These are phyloP conservation scores for Amiota mariae DNA, from an alignment of 2,888 invertebrate species.

Conservation along the genomic window DNA sequence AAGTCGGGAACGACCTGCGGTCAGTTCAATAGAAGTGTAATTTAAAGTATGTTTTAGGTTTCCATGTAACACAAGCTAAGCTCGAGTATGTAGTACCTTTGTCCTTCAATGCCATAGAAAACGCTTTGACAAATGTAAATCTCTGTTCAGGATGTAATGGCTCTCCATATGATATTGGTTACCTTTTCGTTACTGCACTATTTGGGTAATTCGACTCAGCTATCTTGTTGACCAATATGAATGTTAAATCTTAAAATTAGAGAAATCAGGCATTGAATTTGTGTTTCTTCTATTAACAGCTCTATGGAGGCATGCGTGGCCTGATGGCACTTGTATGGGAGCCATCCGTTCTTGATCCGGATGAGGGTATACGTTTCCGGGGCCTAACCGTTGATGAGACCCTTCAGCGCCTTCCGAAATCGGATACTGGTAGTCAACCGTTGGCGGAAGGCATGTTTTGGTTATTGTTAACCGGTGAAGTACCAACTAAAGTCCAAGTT, in stretches of 20 bases:
- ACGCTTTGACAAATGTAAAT: background rate
- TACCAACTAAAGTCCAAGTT: constrained; percentile 85
- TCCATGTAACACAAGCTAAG: background rate
- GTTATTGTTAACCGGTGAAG: constrained; percentile 87
- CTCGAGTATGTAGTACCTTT: background rate
- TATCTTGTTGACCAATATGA: too few species aligned
- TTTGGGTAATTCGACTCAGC: too few species aligned
- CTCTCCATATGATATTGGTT: too few species aligned
- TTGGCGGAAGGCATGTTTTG: constrained; percentile 93
- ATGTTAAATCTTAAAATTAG: too few species aligned
- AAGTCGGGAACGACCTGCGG: too few species aligned
- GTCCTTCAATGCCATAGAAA: background rate
- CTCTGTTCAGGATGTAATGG: too few species aligned
- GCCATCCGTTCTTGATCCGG: constrained; percentile 89
- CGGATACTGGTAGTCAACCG: constrained; percentile 77
- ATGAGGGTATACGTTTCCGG: constrained; percentile 91
- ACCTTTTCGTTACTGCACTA: too few species aligned
- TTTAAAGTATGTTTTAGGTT: background rate
- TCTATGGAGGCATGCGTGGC: constrained; percentile 81
- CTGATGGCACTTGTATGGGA: constrained; percentile 90
- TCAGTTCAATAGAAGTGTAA: background rate
- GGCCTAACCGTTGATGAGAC: constrained; percentile 90
- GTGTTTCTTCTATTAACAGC: background rate
- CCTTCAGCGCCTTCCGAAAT: constrained; percentile 86
- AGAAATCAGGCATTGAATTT: too few species aligned